phyloP scores from a whole-genome alignment of 1,140 invertebrate species.

The Saccostrea echinata region DNA sequence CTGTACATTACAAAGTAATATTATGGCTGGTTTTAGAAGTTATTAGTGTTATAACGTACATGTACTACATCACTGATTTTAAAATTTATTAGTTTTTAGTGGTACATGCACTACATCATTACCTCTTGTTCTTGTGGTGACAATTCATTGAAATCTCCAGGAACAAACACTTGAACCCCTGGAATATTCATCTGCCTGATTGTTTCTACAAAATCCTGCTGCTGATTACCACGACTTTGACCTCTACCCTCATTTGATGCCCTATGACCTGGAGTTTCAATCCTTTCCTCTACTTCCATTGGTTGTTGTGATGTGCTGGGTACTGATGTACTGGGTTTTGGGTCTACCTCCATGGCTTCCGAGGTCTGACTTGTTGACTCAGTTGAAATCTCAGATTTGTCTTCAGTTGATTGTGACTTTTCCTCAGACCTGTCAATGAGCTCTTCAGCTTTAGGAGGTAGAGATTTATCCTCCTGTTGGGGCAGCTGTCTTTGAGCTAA shows the following conservation, averaged over 20 bases:
- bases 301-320: constrained; percentile 15
- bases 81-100: no score
- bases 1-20: no score
- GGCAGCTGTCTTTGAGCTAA: constrained; percentile 53
- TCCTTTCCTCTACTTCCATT: constrained; percentile 18
- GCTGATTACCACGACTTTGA: neutral
- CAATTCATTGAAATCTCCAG: constrained; percentile 70
- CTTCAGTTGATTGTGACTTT: neutral
- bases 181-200: constrained; percentile 69
- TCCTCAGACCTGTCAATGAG: neutral
- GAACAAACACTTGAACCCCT: constrained; percentile 71
- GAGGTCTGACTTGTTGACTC: neutral
- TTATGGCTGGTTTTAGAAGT: no score
- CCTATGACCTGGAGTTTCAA: constrained; percentile 10
- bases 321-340: constrained; percentile 22
- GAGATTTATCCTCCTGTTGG: constrained; percentile 44
- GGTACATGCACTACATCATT: no score
- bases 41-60: no score
- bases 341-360: constrained; percentile 12
- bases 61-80: no score
- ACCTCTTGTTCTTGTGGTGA: constrained; percentile 73
- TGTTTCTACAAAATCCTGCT: constrained; percentile 35
- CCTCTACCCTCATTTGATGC: neutral
- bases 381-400: neutral
- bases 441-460: neutral